A percentile compares a stretch with the other conserved stretches of the same genome.
Evolutionary conservation across 2,888 invertebrate genomes (phyloP).

Genomic region (Latrodectus hesperus): DNA sequence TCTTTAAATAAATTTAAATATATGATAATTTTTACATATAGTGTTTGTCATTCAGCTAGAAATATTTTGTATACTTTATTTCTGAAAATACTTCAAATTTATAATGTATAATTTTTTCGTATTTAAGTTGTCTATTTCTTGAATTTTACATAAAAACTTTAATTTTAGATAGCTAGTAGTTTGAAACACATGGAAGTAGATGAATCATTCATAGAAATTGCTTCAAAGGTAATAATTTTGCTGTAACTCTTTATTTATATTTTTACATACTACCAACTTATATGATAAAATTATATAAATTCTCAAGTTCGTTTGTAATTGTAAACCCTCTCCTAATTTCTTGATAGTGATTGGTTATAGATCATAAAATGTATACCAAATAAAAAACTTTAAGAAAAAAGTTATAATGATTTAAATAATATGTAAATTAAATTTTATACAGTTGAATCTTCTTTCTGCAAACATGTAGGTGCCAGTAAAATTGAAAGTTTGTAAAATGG

Average conservation of each 20-base stretch:
- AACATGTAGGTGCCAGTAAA: too few relatives aligned
- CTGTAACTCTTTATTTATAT: background rate
- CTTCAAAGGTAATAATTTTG: conserved; percentile 31
- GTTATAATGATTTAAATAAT: background rate
- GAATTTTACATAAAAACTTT: background rate
- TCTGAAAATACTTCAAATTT: too few relatives aligned
- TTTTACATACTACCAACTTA: background rate
- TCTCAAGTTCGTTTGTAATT: background rate
- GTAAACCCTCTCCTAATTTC: too few relatives aligned
- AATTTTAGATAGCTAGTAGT: conserved; percentile 44
- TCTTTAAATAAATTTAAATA: too few relatives aligned
- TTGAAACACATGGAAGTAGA: conserved; percentile 59
- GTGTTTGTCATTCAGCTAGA: too few relatives aligned
- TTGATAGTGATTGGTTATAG: background rate
- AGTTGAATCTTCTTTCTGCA: too few relatives aligned
- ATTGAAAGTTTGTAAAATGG: too few relatives aligned
- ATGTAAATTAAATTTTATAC: too few relatives aligned
- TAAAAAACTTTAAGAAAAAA: background rate
- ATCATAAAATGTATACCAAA: background rate
- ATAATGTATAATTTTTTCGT: too few relatives aligned
- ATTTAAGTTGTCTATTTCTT: too few relatives aligned
- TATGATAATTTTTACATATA: too few relatives aligned
- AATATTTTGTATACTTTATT: too few relatives aligned
- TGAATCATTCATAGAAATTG: conserved; percentile 57
- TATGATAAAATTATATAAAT: background rate